Evolutionary conservation across 2,797 vertebrate genomes (phyloP), one percentile per base, ranked within the genome.

Genomic region (Myoxocephalus aenaeus): DNA sequence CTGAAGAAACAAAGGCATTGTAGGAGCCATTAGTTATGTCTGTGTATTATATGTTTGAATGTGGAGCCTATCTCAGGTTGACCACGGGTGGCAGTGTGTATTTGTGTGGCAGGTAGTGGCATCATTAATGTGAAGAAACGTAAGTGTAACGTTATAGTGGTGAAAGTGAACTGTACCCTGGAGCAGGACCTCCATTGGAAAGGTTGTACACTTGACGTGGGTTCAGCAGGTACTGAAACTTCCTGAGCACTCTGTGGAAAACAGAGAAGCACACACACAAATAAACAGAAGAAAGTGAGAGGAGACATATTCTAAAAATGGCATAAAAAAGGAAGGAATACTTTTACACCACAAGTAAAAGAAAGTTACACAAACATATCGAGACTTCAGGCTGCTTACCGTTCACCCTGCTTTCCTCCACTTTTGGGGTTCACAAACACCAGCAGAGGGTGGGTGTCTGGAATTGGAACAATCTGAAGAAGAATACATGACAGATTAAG

Each of bases 341-440:
- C 4, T 17, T 54, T 58, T 22, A 22, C 12, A 58, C 15, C 12
- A 7, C 2, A 3, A 2, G 5, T 14, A 50, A 42, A 59, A 71
- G 1, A 38, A 58, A 56, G 40, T 22, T 22, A 62, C 18, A 4
- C 13, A 63, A 32, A 25, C 15, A 18, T 44, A 44, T 58, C 4
- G 4, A 42, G n/a, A 27, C 44, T 25, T 51, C 34, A 3, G 40
- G 34, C 40, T 70, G 22, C 73, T 94, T 79, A 98, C 97, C 95
- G 95, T 87, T 96, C 94, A 0, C 98, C 98, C 90, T 98, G 98
- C 82, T 97, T 98, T 70, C 98, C 98, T 50, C 98, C 98, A 85
- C 98, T 98, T 91, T 97, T 99, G 36, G 96, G 98, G 79, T 99
- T 99, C 53, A 98, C 96, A 85, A 98, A 98, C 81, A 98, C 97